Conservation (phyloP, 2,113 vertebrate species). For the Pan troglodytes region NHGRI_mPanTro3-v2.1_pri NC_072421.2:115734001-115734500, state of each 20-base stretch:
- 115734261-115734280: background rate
- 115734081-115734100: background rate
- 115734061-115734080: background rate
- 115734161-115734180: background rate
- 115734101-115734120: background rate
- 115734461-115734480: background rate
- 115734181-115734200: background rate
- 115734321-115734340: constrained; percentile 4
- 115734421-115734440: background rate
- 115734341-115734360: background rate
- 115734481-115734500: background rate
- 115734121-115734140: background rate
- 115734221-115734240: background rate
- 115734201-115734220: background rate
- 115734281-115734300: constrained; percentile 21
- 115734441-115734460: background rate
- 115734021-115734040: background rate
- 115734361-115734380: background rate
- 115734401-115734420: background rate
- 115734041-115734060: background rate
- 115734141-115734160: background rate
- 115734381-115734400: background rate
- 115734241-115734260: background rate
- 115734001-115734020: background rate
- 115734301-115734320: background rate